phyloP scores from a whole-genome alignment of 2,888 invertebrate species.

The Psylliodes chrysocephalus region DNA sequence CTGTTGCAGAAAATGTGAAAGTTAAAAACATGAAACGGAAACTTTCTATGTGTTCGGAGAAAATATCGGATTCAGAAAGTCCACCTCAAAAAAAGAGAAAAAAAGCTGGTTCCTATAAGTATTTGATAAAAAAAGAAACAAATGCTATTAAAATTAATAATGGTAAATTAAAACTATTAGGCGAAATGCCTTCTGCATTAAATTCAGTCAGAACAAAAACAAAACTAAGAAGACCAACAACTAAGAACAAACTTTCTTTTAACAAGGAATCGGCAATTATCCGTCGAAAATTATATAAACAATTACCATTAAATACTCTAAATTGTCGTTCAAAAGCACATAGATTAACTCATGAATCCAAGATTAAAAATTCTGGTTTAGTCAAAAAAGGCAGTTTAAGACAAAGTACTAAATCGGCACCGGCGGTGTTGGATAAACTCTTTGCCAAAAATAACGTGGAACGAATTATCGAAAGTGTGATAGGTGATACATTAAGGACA shows the following conservation, averaged over 20 bases:
- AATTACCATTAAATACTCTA: conserved; percentile 55
- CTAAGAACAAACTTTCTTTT: conserved; percentile 64
- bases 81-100: conserved; percentile 51
- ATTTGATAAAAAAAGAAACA: conserved; percentile 65
- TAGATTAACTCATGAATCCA: conserved; percentile 49
- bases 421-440: conserved; percentile 67
- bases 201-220: conserved; percentile 54
- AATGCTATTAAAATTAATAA: conserved; percentile 63
- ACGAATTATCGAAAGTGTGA: conserved; percentile 65
- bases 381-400: conserved; percentile 36
- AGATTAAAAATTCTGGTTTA: conserved; percentile 36
- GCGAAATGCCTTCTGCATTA: conserved; percentile 56
- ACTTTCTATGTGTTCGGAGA: conserved; percentile 58
- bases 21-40: conserved; percentile 66
- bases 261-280: conserved; percentile 41
- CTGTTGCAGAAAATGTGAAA: conserved; percentile 63
- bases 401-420: conserved; percentile 45
- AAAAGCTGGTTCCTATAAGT: conserved; percentile 62
- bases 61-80: conserved; percentile 46
- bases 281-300: conserved; percentile 55
- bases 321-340: conserved; percentile 29
- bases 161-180: conserved; percentile 64
- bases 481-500: conserved; percentile 55
- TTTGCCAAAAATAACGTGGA: conserved; percentile 71
- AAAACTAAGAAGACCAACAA: conserved; percentile 61